These are phyloP conservation scores for Malurus melanocephalus DNA, from an alignment of 2,113 vertebrate genomes.

Conservation along the genomic window DNA sequence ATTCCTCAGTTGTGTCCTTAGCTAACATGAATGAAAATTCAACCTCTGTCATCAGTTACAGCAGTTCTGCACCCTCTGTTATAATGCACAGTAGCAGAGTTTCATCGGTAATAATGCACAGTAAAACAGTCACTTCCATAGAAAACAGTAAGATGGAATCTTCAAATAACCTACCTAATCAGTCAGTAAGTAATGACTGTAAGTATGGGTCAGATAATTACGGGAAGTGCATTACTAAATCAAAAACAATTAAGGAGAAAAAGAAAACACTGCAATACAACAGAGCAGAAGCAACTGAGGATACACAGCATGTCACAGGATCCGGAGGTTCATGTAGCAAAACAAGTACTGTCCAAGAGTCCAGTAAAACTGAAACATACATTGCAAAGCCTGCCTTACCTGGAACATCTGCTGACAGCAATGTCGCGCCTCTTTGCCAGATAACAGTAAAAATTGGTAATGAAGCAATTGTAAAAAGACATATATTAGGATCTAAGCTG, in stretches of 20 bases:
- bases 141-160: slow-evolving; percentile 24
- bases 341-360: slow-evolving; percentile 38
- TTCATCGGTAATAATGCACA: slow-evolving; percentile 76
- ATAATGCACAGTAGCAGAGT: slow-evolving; percentile 79
- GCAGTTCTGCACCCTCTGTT: slow-evolving; percentile 75
- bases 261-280: slow-evolving; percentile 71
- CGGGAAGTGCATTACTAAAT: slow-evolving; percentile 30
- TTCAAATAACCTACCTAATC: neutral
- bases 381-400: slow-evolving; percentile 94
- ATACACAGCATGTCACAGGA: slow-evolving; percentile 61
- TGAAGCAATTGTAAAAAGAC: slow-evolving; percentile 91
- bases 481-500: slow-evolving; percentile 90
- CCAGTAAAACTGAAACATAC: slow-evolving; percentile 89
- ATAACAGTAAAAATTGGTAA: slow-evolving; percentile 98
- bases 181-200: slow-evolving; percentile 22
- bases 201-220: slow-evolving; percentile 52
- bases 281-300: slow-evolving; percentile 76
- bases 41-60: slow-evolving; percentile 77
- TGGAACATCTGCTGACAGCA: slow-evolving; percentile 86
- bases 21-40: slow-evolving; percentile 60
- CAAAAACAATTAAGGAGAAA: slow-evolving; percentile 76
- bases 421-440: slow-evolving; percentile 89
- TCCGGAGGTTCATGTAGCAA: slow-evolving; percentile 67
- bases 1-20: slow-evolving; percentile 6
- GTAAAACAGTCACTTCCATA: slow-evolving; percentile 63